Evolutionary conservation across 2,113 vertebrate species (phyloP), one percentile per base, ranked within the genome.

Genomic region (Ursus arctos): DNA sequence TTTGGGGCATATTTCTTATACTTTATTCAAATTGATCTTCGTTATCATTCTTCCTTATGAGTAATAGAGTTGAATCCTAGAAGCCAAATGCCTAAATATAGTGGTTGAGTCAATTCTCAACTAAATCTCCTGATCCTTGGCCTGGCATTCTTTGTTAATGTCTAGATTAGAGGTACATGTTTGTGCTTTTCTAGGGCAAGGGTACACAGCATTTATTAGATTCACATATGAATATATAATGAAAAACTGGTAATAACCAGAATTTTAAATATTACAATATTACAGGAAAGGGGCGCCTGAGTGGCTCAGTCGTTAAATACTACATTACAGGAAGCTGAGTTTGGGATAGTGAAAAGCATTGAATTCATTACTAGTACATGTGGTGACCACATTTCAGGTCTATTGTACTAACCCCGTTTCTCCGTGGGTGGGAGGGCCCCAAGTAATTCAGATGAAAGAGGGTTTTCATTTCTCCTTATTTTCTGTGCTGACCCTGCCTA

Each of bases 321-420:
- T 43, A 43, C 43, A 57, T 49, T 67, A 49, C 0, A 31, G 18
- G 51, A 79, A 85, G 71, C 51, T 83, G 36, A 69, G 6, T 49
- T 57, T 61, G 6, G 31, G 40, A n/a, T 26, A 13, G 40, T 84
- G 51, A 33, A 88, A 77, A 59, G 15, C 11, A 1, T 67, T 80
- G 33, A 33, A 11, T 22, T 36, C 47, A 96, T 98, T 90, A 98
- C 98, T 97, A 89, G 83, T 97, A 98, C n/a, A 98, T 98, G 59
- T 98, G 97, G 79, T 99, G 98, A 93, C 98, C 98, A 0, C 98
- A 99, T 86, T 98, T 98, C 92, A 98, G 80, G 51, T 98, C 98
- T 0, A 97, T 98, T 57, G 98, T 98, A 88, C 98, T 99, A n/a
- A 98, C 98, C 67, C 84, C 98, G 72, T 98, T 98, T 67, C 98